Base-by-base conservation (phyloP, 1,140 invertebrate genomes). In the Cyclina sinensis region DNA sequence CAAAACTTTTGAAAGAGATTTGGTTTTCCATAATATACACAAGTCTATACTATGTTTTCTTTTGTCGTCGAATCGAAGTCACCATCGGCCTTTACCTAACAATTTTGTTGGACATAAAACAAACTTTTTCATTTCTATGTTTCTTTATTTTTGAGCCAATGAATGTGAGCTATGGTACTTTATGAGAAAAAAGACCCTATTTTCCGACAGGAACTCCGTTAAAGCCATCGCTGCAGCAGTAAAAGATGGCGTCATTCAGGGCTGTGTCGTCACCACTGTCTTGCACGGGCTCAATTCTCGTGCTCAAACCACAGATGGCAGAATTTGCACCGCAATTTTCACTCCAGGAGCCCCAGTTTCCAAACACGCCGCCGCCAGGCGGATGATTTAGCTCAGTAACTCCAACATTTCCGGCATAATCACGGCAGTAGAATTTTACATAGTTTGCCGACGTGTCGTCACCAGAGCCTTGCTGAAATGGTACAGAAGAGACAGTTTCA, bases 401-500 rank as follows among this genome's bases (percentile, higher is more conserved):
- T 21, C 5, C 65, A n/a, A 14, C 4, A 16, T 7, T 39, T 0
- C 65, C 65, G 5, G 18, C 65, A 37, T 32, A 39, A 18, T 70
- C 65, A 4, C 32, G 65, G 39, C 65, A 39, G 35, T 7, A 37
- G 30, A 70, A 70, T 39, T 37, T 70, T 11, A 70, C 30, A 18
- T 70, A 70, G 35, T 70, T 70, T n/a, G 65, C 65, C 2, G 32
- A 32, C 3, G 65, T 70, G 32, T 70, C 65, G 18, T 70, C 35
- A 37, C 65, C 16, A 18, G 1, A 39, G 14, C 65, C 65, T 70
- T 70, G 65, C 65, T 70, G 65, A 16, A 70, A 70, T n/a, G n/a
- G n/a, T n/a, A n/a, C n/a, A n/a, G n/a, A n/a, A n/a, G n/a, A n/a
- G n/a, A n/a, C n/a, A n/a, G n/a, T n/a, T n/a, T n/a, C n/a, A n/a